Conservation (phyloP, 2,888 invertebrate species). For the Cyclophora albipunctata region DNA sequence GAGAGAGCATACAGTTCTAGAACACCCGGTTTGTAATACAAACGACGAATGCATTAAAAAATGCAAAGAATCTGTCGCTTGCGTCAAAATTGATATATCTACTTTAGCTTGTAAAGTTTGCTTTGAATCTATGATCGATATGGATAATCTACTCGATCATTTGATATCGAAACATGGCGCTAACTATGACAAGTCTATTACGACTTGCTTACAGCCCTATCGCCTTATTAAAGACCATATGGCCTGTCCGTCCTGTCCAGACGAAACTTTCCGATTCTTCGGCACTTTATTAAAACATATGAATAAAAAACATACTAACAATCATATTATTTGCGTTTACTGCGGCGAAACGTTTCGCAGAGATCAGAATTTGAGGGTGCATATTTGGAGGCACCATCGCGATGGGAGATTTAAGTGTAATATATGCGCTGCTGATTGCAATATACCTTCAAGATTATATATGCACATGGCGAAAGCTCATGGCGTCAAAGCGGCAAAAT, state of each 20-base stretch:
- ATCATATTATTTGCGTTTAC: conserved; percentile 65
- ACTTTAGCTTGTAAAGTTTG: conserved; percentile 59
- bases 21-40: conserved; percentile 56
- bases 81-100: conserved; percentile 63
- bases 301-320: conserved; percentile 61
- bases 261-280: conserved; percentile 58
- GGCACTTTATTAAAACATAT: conserved; percentile 63
- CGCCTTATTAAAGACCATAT: conserved; percentile 57
- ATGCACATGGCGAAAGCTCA: conserved; percentile 67
- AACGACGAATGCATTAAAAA: conserved; percentile 61
- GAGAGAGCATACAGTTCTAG: conserved; percentile 54
- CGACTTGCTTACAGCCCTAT: conserved; percentile 60
- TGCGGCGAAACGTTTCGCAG: conserved; percentile 62
- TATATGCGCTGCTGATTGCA: conserved; percentile 57
- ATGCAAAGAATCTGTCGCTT: conserved; percentile 60
- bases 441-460: conserved; percentile 61
- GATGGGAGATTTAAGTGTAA: conserved; percentile 60
- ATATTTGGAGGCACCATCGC: conserved; percentile 63
- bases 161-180: conserved; percentile 55
- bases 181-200: conserved; percentile 58
- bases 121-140: conserved; percentile 48
- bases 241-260: conserved; percentile 56
- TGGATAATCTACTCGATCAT: conserved; percentile 55
- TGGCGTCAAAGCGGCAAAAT: conserved; percentile 63
- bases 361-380: conserved; percentile 62